phyloP scores from a whole-genome alignment of 2,888 invertebrate genomes.

The Piscicola geometra region DNA sequence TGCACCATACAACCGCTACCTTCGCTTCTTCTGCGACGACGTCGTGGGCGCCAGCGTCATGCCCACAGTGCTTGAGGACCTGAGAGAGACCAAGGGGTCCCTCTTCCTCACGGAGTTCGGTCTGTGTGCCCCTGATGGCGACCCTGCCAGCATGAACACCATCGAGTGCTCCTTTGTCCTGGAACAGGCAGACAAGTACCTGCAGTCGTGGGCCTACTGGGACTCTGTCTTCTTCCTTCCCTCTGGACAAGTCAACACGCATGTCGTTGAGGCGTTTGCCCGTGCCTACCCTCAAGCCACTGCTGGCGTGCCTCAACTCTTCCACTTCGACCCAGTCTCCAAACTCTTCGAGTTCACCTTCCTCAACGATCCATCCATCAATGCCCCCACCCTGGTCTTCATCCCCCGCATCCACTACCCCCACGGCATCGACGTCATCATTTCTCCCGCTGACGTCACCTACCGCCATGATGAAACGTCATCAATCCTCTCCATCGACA shows the following conservation, averaged over 20 bases:
- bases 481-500: constrained; percentile 50
- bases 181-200: constrained; percentile 43
- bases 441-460: not conserved
- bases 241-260: constrained; percentile 39
- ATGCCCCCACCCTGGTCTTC: constrained; percentile 45
- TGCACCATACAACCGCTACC: constrained; percentile 37
- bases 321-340: constrained; percentile 41
- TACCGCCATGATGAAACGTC: constrained; percentile 37
- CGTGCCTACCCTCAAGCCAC: constrained; percentile 46
- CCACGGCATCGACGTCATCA: not conserved
- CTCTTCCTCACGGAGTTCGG: constrained; percentile 49
- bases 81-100: constrained; percentile 43
- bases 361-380: constrained; percentile 36
- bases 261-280: constrained; percentile 41
- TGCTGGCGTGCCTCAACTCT: constrained; percentile 44
- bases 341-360: constrained; percentile 41
- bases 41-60: constrained; percentile 43
- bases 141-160: constrained; percentile 40
- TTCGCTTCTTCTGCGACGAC: constrained; percentile 44
- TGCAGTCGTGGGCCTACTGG: constrained; percentile 50
- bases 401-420: constrained; percentile 45
- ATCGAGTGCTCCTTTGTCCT: constrained; percentile 46
- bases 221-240: constrained; percentile 45
- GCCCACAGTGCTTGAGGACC: constrained; percentile 39
- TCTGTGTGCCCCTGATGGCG: constrained; percentile 45